Percentiles rank a stretch among this genome's conserved stretches.
Conservation (phyloP, 2,113 vertebrate species). For the Jaculus jaculus region DNA sequence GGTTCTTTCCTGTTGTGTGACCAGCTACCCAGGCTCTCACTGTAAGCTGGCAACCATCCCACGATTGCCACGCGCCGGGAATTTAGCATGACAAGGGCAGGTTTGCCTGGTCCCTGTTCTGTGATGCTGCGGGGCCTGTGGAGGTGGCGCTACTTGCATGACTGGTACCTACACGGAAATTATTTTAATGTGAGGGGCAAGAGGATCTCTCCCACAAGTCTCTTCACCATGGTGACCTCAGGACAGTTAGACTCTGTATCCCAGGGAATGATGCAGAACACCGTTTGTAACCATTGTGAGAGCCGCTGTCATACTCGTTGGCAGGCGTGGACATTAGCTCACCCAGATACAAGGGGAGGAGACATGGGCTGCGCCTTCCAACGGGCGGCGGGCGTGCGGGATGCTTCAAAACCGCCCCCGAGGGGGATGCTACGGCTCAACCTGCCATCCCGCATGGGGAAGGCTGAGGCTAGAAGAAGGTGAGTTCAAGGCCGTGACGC, state of each 20-base stretch:
- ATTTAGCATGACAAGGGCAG: background rate
- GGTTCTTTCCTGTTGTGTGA: background rate
- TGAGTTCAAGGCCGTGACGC: background rate
- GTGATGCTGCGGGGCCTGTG: background rate
- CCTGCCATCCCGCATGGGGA: background rate
- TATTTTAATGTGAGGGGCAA: background rate
- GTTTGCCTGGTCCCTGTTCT: background rate
- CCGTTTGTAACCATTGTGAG: background rate
- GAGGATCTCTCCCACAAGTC: background rate
- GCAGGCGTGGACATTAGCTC: no score
- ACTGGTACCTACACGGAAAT: background rate
- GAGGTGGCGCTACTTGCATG: background rate
- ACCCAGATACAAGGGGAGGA: background rate
- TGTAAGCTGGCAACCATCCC: background rate
- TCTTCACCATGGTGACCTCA: background rate
- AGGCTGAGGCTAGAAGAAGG: background rate
- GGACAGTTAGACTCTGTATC: background rate
- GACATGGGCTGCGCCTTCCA: background rate
- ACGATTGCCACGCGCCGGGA: background rate
- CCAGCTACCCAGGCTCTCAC: background rate
- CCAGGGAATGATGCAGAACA: background rate
- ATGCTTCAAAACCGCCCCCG: background rate
- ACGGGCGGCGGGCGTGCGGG: background rate
- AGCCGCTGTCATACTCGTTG: background rate
- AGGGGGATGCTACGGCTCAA: no score